Evolutionary conservation across 2,888 invertebrate species (phyloP).

Genomic region (Aquatica leii): DNA sequence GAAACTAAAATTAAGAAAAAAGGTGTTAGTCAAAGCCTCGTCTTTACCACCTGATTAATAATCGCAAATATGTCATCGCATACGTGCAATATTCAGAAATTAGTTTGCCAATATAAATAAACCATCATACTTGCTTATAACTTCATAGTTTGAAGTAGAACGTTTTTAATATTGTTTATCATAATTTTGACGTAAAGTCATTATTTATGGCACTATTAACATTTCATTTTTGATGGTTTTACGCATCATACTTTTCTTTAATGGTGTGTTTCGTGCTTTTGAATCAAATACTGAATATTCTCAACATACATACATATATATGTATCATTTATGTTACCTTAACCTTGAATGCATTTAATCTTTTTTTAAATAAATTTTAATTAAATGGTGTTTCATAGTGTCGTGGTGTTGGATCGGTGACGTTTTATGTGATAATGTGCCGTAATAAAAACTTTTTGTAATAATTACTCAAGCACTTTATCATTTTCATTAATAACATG

Average conservation of each 20-base stretch:
- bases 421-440: constrained; percentile 9
- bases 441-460: background rate
- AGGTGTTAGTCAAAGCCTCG: background rate
- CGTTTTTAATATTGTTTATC: constrained; percentile 27
- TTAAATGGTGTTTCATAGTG: background rate
- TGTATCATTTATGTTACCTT: constrained; percentile 33
- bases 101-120: constrained; percentile 32
- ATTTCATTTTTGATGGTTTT: constrained; percentile 28
- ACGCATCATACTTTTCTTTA: constrained; percentile 25
- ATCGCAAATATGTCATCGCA: constrained; percentile 31
- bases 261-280: constrained; percentile 26
- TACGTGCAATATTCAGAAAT: constrained; percentile 30
- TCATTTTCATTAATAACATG: background rate
- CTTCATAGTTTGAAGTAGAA: constrained; percentile 22
- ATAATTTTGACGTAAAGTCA: constrained; percentile 24
- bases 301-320: constrained; percentile 33
- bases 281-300: constrained; percentile 26
- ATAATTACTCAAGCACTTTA: background rate
- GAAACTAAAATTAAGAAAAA: background rate
- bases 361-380: constrained; percentile 3
- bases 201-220: constrained; percentile 32
- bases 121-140: constrained; percentile 35
- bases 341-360: constrained; percentile 26
- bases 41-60: constrained; percentile 24
- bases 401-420: too few species aligned